Conservation (phyloP, 1,140 invertebrate genomes). For the Drosophila varians region DNA sequence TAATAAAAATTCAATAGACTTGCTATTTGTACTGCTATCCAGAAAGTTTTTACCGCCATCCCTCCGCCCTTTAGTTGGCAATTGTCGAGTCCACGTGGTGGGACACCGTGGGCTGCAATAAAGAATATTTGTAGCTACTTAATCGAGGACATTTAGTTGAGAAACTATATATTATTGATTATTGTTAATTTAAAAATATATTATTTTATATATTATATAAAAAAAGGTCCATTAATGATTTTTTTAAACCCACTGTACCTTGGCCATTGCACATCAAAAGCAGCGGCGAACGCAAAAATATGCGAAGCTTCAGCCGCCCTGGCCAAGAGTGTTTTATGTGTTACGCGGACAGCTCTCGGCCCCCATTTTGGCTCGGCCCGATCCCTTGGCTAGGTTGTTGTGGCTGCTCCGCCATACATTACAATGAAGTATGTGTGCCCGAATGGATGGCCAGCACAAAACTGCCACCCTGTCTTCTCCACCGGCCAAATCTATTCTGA, state of each 20-base stretch:
- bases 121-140: neutral
- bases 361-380: conserved; percentile 12
- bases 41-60: conserved; percentile 26
- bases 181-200: too few species aligned
- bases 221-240: neutral
- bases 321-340: conserved; percentile 74
- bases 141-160: neutral
- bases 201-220: neutral
- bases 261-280: conserved; percentile 59
- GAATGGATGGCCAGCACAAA: conserved; percentile 61
- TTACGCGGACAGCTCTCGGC: conserved; percentile 57
- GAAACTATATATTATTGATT: too few species aligned
- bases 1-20: conserved; percentile 82
- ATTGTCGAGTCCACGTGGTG: conserved; percentile 51
- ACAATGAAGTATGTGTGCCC: conserved; percentile 75
- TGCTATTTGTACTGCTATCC: conserved; percentile 73
- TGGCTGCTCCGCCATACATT: conserved; percentile 68
- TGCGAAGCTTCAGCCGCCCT: conserved; percentile 64
- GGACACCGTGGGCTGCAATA: conserved; percentile 33
- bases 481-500: conserved; percentile 23
- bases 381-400: conserved; percentile 16
- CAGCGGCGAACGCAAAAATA: conserved; percentile 73
- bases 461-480: conserved; percentile 1
- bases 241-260: conserved; percentile 48
- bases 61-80: conserved; percentile 1